A percentile compares a stretch with the other conserved stretches of the same genome.
These are phyloP conservation scores for Orchesella cincta DNA, from an alignment of 1,140 invertebrate species.

Conservation along the genomic window DNA sequence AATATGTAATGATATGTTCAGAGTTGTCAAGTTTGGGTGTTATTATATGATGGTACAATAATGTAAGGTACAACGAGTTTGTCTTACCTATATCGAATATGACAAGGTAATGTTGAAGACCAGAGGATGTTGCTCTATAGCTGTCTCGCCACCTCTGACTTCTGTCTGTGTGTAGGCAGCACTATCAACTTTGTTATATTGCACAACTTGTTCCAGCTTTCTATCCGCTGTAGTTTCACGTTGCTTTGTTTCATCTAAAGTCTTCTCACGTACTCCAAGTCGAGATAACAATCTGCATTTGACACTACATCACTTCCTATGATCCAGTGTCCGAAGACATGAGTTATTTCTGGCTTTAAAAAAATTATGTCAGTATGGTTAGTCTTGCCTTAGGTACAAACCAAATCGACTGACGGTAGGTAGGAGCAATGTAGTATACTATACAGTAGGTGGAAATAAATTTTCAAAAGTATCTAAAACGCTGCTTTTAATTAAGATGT, in stretches of 20 bases:
- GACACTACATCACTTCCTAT: constrained; percentile 3
- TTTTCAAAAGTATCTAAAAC: not conserved
- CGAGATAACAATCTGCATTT: constrained; percentile 23
- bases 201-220: not conserved
- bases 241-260: not conserved
- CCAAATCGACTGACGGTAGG: too few species aligned
- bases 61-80: not conserved
- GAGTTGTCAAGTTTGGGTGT: too few species aligned
- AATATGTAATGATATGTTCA: not conserved
- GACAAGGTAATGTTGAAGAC: not conserved
- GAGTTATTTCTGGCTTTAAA: too few species aligned
- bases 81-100: not conserved
- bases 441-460: too few species aligned
- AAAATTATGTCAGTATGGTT: too few species aligned
- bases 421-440: too few species aligned
- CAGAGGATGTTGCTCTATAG: not conserved
- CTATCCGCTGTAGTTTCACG: too few species aligned
- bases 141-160: not conserved
- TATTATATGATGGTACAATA: not conserved
- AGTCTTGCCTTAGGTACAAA: too few species aligned
- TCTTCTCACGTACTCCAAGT: constrained; percentile 18
- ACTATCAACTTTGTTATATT: not conserved
- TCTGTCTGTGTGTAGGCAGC: not conserved
- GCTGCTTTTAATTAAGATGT: too few species aligned
- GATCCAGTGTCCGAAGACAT: constrained; percentile 6